Evolutionary conservation across 1,140 invertebrate genomes (phyloP).

Genomic region (Cydia fagiglandana): DNA sequence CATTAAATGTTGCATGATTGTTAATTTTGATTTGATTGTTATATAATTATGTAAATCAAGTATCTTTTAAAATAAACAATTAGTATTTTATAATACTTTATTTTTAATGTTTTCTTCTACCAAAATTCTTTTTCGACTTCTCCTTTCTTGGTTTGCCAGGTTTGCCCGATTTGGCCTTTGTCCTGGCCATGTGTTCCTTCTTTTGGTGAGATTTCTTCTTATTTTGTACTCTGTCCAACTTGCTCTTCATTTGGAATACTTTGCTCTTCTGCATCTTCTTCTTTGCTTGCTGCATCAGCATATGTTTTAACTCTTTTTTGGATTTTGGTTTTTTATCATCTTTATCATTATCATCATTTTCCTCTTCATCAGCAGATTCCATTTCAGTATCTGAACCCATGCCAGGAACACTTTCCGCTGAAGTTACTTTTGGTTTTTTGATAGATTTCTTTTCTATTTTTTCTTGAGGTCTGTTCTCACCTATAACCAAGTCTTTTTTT

Average conservation of each 20-base stretch:
- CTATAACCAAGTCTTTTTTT: constrained; percentile 84
- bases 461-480: constrained; percentile 81
- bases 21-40: constrained; percentile 4
- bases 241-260: constrained; percentile 85
- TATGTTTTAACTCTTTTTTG: constrained; percentile 83
- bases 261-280: constrained; percentile 86
- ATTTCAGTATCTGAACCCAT: constrained; percentile 59
- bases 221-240: constrained; percentile 82
- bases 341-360: constrained; percentile 65
- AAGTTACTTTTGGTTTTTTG: constrained; percentile 45
- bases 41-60: constrained; percentile 16
- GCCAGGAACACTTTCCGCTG: constrained; percentile 60
- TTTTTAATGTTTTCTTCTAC: constrained; percentile 63
- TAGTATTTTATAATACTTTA: constrained; percentile 32
- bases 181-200: constrained; percentile 51
- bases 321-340: constrained; percentile 76
- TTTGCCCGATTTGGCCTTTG: constrained; percentile 55
- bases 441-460: constrained; percentile 43
- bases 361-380: constrained; percentile 57
- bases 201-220: constrained; percentile 80
- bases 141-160: constrained; percentile 60
- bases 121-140: constrained; percentile 68
- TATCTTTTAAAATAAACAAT: constrained; percentile 33
- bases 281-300: constrained; percentile 83
- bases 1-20: background rate